phyloP scores from a whole-genome alignment of 2,888 invertebrate species.

The Athrips mouffetella region DNA sequence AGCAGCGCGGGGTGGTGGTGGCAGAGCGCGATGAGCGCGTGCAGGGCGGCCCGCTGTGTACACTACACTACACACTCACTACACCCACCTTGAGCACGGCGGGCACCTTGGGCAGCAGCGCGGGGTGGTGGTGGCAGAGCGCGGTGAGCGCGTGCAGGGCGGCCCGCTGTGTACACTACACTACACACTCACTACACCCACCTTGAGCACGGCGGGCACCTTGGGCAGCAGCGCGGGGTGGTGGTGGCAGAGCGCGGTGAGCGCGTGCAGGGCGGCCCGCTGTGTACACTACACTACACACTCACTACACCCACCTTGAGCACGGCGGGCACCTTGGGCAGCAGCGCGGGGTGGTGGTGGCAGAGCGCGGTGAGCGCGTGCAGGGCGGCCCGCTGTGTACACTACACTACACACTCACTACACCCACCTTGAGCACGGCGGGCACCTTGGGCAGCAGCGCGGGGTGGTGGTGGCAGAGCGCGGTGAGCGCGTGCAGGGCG shows the following conservation, averaged over 20 bases:
- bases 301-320: constrained; percentile 83
- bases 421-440: constrained; percentile 86
- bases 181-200: constrained; percentile 77
- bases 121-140: constrained; percentile 88
- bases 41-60: constrained; percentile 94
- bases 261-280: constrained; percentile 94
- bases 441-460: constrained; percentile 92
- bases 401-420: constrained; percentile 84
- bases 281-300: constrained; percentile 89
- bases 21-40: constrained; percentile 96
- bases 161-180: constrained; percentile 92
- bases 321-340: constrained; percentile 93
- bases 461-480: constrained; percentile 90
- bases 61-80: constrained; percentile 86
- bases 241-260: constrained; percentile 94
- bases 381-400: constrained; percentile 94
- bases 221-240: constrained; percentile 90
- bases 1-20: constrained; percentile 88
- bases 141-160: constrained; percentile 97
- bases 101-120: constrained; percentile 91
- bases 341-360: constrained; percentile 86
- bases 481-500: constrained; percentile 96
- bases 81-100: constrained; percentile 86
- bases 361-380: constrained; percentile 97
- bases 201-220: constrained; percentile 92